Percentiles rank a stretch among this genome's conserved stretches.
Conservation (phyloP, 1,140 invertebrate species). For the Trichonephila inaurata region DNA sequence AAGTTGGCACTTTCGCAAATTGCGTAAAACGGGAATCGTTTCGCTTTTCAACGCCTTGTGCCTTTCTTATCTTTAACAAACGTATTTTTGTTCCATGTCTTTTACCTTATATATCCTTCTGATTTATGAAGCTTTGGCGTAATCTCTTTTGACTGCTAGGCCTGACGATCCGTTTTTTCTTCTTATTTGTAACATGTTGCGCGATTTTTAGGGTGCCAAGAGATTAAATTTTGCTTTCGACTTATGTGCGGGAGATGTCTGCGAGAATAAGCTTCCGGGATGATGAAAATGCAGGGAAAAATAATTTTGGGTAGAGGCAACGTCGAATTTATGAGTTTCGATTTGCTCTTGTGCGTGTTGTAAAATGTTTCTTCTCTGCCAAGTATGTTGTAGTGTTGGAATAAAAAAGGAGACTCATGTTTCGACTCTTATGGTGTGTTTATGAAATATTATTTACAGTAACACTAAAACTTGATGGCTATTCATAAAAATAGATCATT, state of each 20-base stretch:
- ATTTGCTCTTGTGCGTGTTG: background rate
- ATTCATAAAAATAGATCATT: too few relatives aligned
- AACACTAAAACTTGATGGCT: too few relatives aligned
- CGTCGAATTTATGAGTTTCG: background rate
- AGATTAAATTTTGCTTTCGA: constrained; percentile 16
- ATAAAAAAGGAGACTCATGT: too few relatives aligned
- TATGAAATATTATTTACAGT: too few relatives aligned
- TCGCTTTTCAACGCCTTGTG: background rate
- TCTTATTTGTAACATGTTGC: constrained; percentile 15
- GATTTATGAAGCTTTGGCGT: constrained; percentile 15
- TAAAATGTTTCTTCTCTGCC: background rate
- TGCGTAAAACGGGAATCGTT: constrained; percentile 15
- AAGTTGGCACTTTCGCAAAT: constrained; percentile 24
- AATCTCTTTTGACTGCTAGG: constrained; percentile 3
- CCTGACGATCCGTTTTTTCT: background rate
- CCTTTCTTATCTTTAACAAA: background rate
- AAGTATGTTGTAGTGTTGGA: too few relatives aligned
- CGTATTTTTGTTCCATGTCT: constrained; percentile 34
- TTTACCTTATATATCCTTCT: constrained; percentile 14
- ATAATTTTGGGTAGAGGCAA: background rate
- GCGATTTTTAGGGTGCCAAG: background rate
- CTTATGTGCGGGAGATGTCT: background rate
- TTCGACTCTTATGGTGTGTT: too few relatives aligned
- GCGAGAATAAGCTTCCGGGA: background rate
- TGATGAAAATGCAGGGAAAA: background rate